Evolutionary conservation across 2,888 invertebrate genomes (phyloP).

Genomic region (Oxyteleia sp.): DNA sequence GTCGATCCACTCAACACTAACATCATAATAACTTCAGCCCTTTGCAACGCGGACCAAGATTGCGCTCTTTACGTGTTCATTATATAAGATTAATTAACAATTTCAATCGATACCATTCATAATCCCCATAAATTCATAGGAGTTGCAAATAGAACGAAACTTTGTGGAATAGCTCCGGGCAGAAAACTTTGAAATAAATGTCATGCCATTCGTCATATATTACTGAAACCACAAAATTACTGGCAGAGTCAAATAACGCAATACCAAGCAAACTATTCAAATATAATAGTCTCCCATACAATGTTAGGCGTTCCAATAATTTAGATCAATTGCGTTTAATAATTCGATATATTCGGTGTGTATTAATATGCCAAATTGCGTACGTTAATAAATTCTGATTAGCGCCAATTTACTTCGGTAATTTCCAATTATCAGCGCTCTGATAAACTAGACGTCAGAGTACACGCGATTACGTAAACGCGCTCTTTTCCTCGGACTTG

Average conservation of each 20-base stretch:
- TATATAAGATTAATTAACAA: conserved; percentile 8
- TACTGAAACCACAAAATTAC: conserved; percentile 39
- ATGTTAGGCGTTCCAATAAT: conserved; percentile 48
- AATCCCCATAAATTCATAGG: conserved; percentile 8
- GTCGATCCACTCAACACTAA: too few relatives aligned
- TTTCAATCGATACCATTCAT: conserved; percentile 20
- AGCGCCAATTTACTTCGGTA: too few relatives aligned
- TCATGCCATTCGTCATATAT: conserved; percentile 34
- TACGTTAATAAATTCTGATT: conserved; percentile 40
- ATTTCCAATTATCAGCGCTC: too few relatives aligned
- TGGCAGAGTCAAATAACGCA: conserved; percentile 31
- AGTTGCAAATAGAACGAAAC: conserved; percentile 18
- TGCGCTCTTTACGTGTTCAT: background rate
- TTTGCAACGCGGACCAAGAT: background rate
- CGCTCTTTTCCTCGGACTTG: too few relatives aligned
- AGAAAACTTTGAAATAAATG: conserved; percentile 41
- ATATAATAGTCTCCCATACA: conserved; percentile 31
- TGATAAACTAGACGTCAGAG: too few relatives aligned
- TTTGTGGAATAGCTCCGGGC: conserved; percentile 2
- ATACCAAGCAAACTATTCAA: conserved; percentile 30
- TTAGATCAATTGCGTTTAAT: conserved; percentile 51
- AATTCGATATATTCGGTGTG: conserved; percentile 30
- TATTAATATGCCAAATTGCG: conserved; percentile 46
- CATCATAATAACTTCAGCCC: background rate
- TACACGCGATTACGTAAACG: too few relatives aligned